Evolutionary conservation across 30 jellyfish, hydroid and myxozoan genomes (phyloP).

Genomic region (Aurelia coerulea): DNA sequence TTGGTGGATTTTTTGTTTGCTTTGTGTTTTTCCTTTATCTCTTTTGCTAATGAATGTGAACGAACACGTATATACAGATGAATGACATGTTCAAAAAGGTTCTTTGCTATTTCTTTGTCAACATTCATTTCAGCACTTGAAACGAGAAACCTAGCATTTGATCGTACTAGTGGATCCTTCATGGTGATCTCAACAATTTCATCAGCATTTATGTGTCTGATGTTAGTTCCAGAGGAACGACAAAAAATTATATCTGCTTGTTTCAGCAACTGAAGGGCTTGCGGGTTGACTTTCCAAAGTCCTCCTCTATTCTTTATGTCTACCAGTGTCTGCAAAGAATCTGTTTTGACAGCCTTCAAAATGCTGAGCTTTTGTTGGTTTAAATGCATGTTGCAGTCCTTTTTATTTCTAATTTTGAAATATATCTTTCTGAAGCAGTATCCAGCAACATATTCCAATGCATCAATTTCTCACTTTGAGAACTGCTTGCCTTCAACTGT

Average conservation of each 20-base stretch:
- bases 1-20: conserved; percentile 9
- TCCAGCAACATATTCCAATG: no score
- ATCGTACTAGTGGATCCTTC: conserved; percentile 35
- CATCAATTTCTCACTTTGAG: no score
- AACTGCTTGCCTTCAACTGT: no score
- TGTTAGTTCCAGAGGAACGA: conserved; percentile 18
- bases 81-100: conserved; percentile 30
- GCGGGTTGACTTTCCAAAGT: conserved; percentile 51
- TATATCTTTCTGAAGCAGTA: no score
- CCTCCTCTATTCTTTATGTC: no score
- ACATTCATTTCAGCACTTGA: conserved; percentile 21
- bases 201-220: conserved; percentile 43
- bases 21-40: conserved; percentile 29
- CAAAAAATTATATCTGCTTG: conserved; percentile 43
- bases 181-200: conserved; percentile 41
- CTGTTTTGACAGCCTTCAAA: conserved; percentile 52
- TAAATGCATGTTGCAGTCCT: no score
- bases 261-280: conserved; percentile 52
- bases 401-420: no score
- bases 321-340: no score
- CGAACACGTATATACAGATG: conserved; percentile 30
- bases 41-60: conserved; percentile 42
- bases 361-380: conserved; percentile 24
- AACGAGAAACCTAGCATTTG: neutral
- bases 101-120: conserved; percentile 39